These are phyloP conservation scores for Rhabdophis nuchalis DNA, from an alignment of 2,797 vertebrate species.

Conservation along the genomic window DNA sequence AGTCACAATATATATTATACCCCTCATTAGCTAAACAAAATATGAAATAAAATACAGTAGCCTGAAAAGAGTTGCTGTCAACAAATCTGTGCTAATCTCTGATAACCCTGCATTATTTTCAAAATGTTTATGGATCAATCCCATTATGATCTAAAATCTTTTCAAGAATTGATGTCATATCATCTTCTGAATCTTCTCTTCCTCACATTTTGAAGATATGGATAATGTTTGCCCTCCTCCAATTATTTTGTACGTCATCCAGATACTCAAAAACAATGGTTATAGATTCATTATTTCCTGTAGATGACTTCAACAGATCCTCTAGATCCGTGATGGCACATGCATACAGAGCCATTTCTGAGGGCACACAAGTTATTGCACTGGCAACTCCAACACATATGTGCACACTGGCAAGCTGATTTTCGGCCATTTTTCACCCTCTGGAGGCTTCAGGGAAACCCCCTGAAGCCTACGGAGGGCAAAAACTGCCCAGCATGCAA, in stretches of 20 bases:
- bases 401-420: too few species aligned
- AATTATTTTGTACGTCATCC: not conserved
- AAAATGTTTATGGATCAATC: not conserved
- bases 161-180: not conserved
- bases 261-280: not conserved
- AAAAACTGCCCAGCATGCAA: too few species aligned
- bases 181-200: not conserved
- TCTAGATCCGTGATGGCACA: too few species aligned
- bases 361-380: too few species aligned
- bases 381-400: too few species aligned
- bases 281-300: not conserved
- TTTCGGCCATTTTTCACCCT: too few species aligned
- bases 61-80: not conserved
- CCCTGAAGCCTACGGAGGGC: too few species aligned
- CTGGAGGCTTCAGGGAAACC: too few species aligned
- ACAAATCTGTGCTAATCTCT: not conserved
- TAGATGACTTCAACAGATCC: not conserved
- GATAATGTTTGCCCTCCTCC: not conserved
- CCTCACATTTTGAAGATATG: not conserved
- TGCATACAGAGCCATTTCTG: too few species aligned
- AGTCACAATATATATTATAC: not conserved
- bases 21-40: not conserved
- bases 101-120: not conserved
- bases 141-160: not conserved
- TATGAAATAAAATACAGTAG: not conserved